Percentiles rank a stretch among this genome's conserved stretches.
Evolutionary conservation across 1,140 invertebrate species (phyloP).

Genomic region (Drosophila truncata): DNA sequence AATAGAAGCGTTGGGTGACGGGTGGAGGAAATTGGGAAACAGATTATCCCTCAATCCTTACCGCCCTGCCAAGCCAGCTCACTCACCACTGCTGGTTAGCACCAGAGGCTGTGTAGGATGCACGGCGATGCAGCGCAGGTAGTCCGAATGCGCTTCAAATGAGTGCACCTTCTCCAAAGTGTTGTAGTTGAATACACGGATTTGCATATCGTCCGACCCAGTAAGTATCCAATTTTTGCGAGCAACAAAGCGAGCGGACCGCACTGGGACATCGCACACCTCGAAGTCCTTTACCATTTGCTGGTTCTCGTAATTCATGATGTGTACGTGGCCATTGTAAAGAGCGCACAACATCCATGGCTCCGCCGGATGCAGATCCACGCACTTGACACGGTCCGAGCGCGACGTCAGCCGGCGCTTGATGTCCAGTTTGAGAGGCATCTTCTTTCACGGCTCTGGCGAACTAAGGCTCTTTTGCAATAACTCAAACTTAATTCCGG

Average conservation of each 20-base stretch:
- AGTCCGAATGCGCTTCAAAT: constrained; percentile 99
- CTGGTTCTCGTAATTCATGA: constrained; percentile 99
- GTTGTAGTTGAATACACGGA: constrained; percentile 99
- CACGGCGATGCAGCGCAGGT: constrained; percentile 97
- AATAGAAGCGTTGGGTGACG: constrained; percentile 10
- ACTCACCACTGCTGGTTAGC: constrained; percentile 96
- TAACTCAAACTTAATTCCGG: constrained; percentile 46
- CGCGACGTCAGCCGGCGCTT: constrained; percentile 98
- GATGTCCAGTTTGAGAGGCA: constrained; percentile 98
- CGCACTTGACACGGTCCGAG: constrained; percentile 99
- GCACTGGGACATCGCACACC: constrained; percentile 98
- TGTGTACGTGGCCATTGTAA: constrained; percentile 99
- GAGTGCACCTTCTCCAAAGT: constrained; percentile 97
- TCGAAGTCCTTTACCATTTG: constrained; percentile 86
- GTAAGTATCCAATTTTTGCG: constrained; percentile 99
- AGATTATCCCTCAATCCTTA: constrained; percentile 6
- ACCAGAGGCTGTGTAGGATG: constrained; percentile 99
- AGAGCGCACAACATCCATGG: constrained; percentile 99
- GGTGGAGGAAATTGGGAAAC: not conserved
- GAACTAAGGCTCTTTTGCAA: constrained; percentile 16
- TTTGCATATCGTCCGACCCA: constrained; percentile 98
- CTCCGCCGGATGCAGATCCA: constrained; percentile 98
- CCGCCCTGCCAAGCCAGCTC: not conserved
- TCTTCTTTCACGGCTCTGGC: constrained; percentile 53
- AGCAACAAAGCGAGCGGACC: constrained; percentile 97